Evolutionary conservation across 64 coral and sea anemone species (phyloP).

Genomic region (Montipora foliosa): DNA sequence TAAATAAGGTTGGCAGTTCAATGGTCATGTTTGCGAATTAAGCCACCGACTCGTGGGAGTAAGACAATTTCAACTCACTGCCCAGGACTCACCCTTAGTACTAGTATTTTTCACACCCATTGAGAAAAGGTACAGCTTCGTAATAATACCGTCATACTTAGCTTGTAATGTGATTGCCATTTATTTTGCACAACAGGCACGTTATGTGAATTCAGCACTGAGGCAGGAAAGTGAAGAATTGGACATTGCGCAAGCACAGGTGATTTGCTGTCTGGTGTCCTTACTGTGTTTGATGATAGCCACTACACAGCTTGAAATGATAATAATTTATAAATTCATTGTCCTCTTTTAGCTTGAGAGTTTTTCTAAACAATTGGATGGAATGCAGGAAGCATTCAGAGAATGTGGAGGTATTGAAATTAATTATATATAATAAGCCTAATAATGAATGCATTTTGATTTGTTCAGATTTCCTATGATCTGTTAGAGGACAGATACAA

Average conservation of each 20-base stretch:
- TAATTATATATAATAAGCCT: no score
- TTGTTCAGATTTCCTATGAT: no score
- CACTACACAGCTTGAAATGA: neutral
- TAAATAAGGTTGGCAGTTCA: no score
- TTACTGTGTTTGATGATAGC: neutral
- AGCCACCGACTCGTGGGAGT: no score
- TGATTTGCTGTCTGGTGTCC: neutral
- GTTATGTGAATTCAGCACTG: conserved; percentile 89
- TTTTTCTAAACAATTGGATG: conserved; percentile 10
- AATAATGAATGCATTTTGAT: no score
- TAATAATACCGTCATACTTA: neutral
- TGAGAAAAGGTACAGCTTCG: neutral
- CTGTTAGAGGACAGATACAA: no score
- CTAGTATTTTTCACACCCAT: neutral
- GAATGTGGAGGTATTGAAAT: neutral
- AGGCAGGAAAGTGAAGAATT: conserved; percentile 83
- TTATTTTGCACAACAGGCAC: conserved; percentile 51
- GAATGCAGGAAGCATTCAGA: neutral
- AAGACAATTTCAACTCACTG: no score
- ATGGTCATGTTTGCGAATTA: no score
- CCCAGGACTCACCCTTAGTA: neutral
- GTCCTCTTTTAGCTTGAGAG: conserved; percentile 1
- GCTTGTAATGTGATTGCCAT: neutral
- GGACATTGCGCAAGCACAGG: conserved; percentile 69
- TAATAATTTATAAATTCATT: neutral